Conservation (phyloP, 2,113 vertebrate species). For the Caretta caretta region DNA sequence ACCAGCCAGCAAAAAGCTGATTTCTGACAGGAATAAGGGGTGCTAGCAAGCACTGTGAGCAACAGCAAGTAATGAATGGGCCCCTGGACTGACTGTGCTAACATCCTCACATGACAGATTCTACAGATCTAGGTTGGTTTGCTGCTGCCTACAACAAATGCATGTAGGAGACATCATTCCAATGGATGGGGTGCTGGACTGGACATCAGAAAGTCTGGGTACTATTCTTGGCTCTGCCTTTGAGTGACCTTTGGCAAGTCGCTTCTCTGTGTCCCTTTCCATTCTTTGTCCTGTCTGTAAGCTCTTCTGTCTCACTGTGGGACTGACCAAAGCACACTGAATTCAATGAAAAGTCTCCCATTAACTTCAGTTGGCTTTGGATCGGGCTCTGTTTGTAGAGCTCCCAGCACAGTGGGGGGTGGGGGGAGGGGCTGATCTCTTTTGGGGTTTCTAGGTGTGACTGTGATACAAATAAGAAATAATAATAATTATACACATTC, state of each 20-base stretch:
- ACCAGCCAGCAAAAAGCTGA: background rate
- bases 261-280: rapidly evolving
- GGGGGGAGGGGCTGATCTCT: background rate
- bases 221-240: rapidly evolving
- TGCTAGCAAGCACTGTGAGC: rapidly evolving
- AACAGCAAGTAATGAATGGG: background rate
- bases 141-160: background rate
- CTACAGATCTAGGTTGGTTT: rapidly evolving
- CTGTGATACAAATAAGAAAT: background rate
- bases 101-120: background rate
- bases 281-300: background rate
- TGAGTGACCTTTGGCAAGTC: background rate
- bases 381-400: background rate
- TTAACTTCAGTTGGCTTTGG: background rate
- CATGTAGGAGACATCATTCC: rapidly evolving
- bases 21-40: background rate
- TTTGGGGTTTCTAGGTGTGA: background rate
- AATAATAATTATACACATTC: background rate
- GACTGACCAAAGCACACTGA: background rate
- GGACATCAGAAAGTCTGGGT: rapidly evolving
- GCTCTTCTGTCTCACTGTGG: background rate
- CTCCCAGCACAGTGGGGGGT: background rate
- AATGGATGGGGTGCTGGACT: rapidly evolving
- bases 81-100: rapidly evolving
- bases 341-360: background rate